phyloP scores from a whole-genome alignment of 1,140 invertebrate species.

The Lepidurus apus region DNA sequence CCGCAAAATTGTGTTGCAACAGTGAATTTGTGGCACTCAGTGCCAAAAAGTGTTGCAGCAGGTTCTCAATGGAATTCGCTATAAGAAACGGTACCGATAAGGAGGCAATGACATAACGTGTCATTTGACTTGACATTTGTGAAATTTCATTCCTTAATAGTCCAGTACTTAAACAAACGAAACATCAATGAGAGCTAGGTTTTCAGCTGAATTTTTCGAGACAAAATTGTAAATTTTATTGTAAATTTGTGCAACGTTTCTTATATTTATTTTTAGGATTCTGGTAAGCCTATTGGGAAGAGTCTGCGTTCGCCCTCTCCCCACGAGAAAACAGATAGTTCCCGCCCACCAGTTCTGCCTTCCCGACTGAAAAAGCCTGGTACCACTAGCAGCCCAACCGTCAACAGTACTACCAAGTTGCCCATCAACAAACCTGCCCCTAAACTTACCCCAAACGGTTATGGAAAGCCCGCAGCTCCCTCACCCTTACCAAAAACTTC shows the following conservation, averaged over 20 bases:
- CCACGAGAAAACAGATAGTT: neutral
- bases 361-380: constrained; percentile 37
- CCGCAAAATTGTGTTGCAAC: too few species aligned
- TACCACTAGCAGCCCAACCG: neutral
- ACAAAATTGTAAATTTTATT: neutral
- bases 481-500: constrained; percentile 35
- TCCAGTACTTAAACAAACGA: too few species aligned
- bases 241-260: neutral
- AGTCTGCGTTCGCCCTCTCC: constrained; percentile 3
- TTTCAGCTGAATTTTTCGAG: too few species aligned
- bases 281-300: neutral
- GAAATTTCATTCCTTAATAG: too few species aligned
- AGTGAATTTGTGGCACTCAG: too few species aligned
- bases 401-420: neutral
- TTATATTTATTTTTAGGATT: neutral
- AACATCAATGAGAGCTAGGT: too few species aligned
- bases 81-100: too few species aligned
- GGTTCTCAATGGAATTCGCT: too few species aligned
- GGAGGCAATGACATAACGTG: too few species aligned
- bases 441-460: neutral
- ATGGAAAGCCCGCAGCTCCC: constrained; percentile 33
- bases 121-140: too few species aligned
- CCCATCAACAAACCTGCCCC: neutral
- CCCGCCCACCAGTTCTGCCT: constrained; percentile 37
- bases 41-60: too few species aligned